These are phyloP conservation scores for Rhadinocentrus ornatus DNA, from an alignment of 2,797 vertebrate genomes.

Conservation along the genomic window DNA sequence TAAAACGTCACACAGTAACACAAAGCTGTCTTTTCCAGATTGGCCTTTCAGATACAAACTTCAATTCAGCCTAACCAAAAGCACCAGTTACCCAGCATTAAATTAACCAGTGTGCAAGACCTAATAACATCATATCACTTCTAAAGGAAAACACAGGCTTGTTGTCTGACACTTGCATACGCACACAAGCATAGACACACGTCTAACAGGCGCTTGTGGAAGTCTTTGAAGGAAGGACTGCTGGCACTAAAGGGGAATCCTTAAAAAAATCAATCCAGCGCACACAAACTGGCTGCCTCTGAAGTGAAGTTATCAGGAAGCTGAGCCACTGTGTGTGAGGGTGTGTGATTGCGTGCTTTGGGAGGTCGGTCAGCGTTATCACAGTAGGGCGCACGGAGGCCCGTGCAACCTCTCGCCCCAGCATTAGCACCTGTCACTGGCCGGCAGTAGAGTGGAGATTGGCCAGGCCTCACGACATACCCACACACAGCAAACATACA, in stretches of 20 bases:
- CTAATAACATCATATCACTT: constrained; percentile 55
- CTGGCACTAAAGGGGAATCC: constrained; percentile 59
- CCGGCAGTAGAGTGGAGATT: constrained; percentile 88
- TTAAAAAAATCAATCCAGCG: constrained; percentile 63
- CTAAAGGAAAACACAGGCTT: constrained; percentile 28
- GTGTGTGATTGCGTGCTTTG: constrained; percentile 46
- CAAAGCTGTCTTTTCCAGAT: constrained; percentile 50
- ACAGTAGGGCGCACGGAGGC: constrained; percentile 66
- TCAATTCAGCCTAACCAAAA: constrained; percentile 49
- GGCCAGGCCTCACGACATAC: constrained; percentile 77
- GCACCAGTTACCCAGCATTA: constrained; percentile 42
- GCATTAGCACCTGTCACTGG: constrained; percentile 93
- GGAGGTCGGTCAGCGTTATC: constrained; percentile 80
- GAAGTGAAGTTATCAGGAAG: constrained; percentile 74
- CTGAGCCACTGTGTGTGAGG: constrained; percentile 41
- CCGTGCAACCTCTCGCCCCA: constrained; percentile 80
- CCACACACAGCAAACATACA: constrained; percentile 61
- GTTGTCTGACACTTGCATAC: constrained; percentile 20
- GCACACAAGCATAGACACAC: constrained; percentile 18
- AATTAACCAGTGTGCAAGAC: constrained; percentile 32
- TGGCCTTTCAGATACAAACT: constrained; percentile 40
- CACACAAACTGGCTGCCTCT: constrained; percentile 56
- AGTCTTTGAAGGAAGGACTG: constrained; percentile 50
- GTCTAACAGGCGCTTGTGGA: constrained; percentile 27
- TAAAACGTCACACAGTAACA: constrained; percentile 36